phyloP scores from a whole-genome alignment of 37 sponge, comb jelly and placozoan species.

The Aphrocallistes beatrix region DNA sequence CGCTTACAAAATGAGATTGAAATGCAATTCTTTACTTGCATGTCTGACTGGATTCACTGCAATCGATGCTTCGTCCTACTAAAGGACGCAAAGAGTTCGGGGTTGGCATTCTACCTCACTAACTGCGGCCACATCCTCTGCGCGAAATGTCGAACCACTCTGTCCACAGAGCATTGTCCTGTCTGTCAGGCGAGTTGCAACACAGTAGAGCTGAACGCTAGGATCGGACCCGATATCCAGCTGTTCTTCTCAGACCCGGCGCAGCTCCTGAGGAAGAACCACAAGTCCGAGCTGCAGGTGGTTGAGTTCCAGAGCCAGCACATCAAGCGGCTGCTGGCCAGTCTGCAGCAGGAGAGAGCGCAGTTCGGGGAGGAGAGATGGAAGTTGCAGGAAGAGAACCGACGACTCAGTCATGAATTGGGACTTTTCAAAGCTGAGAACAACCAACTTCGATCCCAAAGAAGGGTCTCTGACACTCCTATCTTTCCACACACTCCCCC shows the following conservation, averaged over 20 bases:
- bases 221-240: not conserved
- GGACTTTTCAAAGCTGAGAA: not conserved
- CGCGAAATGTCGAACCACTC: not conserved
- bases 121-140: constrained; percentile 7
- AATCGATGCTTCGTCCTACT: not conserved
- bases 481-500: not conserved
- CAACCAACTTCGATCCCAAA: not conserved
- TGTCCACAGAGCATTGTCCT: not conserved
- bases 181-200: not conserved
- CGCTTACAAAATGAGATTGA: no score
- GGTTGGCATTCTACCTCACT: not conserved
- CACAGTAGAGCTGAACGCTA: not conserved
- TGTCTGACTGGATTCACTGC: constrained; percentile 19
- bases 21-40: no score
- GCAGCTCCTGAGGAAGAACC: not conserved
- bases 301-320: constrained; percentile 3
- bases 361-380: not conserved
- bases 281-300: not conserved
- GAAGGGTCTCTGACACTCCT: not conserved
- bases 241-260: not conserved
- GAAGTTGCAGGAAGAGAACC: not conserved
- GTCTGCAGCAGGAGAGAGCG: constrained; percentile 5
- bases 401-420: not conserved
- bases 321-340: not conserved
- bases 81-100: not conserved